Evolutionary conservation across 2,888 invertebrate genomes (phyloP), one percentile per base, ranked within the genome.

Genomic region (Noctua fimbriata): DNA sequence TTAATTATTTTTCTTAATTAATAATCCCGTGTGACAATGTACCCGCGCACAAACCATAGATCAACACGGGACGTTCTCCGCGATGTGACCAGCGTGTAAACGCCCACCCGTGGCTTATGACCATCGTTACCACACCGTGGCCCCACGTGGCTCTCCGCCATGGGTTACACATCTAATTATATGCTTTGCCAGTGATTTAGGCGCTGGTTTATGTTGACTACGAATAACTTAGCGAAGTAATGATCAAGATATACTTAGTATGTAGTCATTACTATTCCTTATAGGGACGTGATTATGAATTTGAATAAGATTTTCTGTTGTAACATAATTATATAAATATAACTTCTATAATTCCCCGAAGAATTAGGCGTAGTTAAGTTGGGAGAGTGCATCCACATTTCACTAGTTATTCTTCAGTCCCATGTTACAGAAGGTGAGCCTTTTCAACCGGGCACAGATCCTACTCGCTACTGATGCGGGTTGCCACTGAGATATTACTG

Each of bases 81-180:
- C 24, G 60, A 44, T 67, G n/a, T 14, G 32, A 60, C 80, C 52
- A 76, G 47, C 28, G 63, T 73, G 73, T 63, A 16, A 65, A 60
- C 83, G 55, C 69, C 72, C 67, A 60, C 67, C 41, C n/a, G 49
- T 83, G 44, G 66, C 58, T 21, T 85, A 76, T 87, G 84, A 49
- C 18, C 60, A 52, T 52, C 72, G 69, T 87, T 79, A 55, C 73
- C 75, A 71, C 84, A 87, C 72, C 16, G 21, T 36, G 55, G 36
- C 21, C 66, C 72, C 79, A 86, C 87, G 75, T 78, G 77, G 60
- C 47, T 63, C 32, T 70, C 44, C 66, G 41, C 52, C 58, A 55
- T 73, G 60, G 65, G 18, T 83, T 73, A 69, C 69, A 73, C 66
- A 67, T 83, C 41, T 81, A 83, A 83, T 83, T 72, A 86, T 83